Evolutionary conservation across 2,888 invertebrate genomes (phyloP), one percentile per base, ranked within the genome.

Genomic region (Trissolcus japonicus): DNA sequence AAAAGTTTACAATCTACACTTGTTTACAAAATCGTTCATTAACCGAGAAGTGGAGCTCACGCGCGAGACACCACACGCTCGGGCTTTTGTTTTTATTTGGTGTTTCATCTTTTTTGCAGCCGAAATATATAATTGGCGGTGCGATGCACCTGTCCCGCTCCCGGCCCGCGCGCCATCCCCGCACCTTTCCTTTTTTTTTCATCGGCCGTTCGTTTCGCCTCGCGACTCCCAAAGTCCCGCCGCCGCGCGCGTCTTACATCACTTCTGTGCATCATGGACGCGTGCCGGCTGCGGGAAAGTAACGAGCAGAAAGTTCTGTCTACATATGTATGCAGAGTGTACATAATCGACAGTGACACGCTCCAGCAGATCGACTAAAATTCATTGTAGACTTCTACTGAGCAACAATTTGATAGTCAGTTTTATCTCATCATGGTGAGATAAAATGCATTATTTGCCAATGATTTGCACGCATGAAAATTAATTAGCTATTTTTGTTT

Each of bases 91-190:
- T 82, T 81, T 83, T 82, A 81, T n/a, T 82, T 81, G 82, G 81
- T 80, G 82, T 82, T 16, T 51, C 79, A 55, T 75, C 75, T 76
- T 63, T 75, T 78, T 76, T 67, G 63, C 63, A 59, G 59, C 73
- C 74, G 82, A 84, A 88, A 88, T 88, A 89, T 89, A 88, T 89
- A 88, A 89, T 89, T 89, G 89, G 88, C 88, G 85, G 87, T 86
- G 83, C 87, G 87, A 88, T 88, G 89, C 89, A 88, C 89, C 88
- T 89, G 89, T 88, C 88, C 83, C 83, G 83, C 83, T 83, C 81
- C 81, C 82, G 81, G 68, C 76, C 74, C 75, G 71, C 76, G 78
- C 72, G 53, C 71, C 61, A 72, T 48, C 77, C 78, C 77, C 71
- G 69, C 53, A 68, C 63, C 62, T 63, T 63, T 56, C 16, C 56